These are phyloP conservation scores for Idaea aversata DNA, from an alignment of 2,888 invertebrate genomes.

Conservation along the genomic window DNA sequence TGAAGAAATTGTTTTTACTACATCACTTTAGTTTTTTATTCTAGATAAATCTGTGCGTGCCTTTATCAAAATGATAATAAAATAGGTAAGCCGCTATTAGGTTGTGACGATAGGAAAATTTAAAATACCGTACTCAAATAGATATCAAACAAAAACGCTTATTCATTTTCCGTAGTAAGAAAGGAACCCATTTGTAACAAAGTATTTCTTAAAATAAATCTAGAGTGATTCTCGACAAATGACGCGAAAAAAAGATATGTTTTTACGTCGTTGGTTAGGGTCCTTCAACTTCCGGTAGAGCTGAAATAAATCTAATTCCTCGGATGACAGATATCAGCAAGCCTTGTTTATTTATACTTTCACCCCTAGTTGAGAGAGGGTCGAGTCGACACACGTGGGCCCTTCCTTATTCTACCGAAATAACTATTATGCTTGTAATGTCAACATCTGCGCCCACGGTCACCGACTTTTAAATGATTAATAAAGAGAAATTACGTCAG, in stretches of 20 bases:
- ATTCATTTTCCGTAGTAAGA: slow-evolving; percentile 10
- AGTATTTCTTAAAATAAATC: slow-evolving; percentile 26
- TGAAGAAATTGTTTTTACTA: slow-evolving; percentile 35
- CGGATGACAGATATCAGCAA: slow-evolving; percentile 79
- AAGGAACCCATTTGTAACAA: slow-evolving; percentile 22
- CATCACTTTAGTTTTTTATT: not conserved
- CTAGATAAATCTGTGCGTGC: not conserved
- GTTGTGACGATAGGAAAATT: slow-evolving; percentile 1
- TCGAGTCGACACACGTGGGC: slow-evolving; percentile 59
- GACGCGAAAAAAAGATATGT: slow-evolving; percentile 31
- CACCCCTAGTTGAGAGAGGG: slow-evolving; percentile 60
- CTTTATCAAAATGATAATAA: slow-evolving; percentile 2
- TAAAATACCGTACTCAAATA: not conserved
- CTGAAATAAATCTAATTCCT: slow-evolving; percentile 78
- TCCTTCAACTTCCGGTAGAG: slow-evolving; percentile 72
- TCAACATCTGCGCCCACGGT: slow-evolving; percentile 48
- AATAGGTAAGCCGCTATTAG: not conserved
- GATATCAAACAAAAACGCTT: slow-evolving; percentile 15
- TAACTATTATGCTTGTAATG: slow-evolving; percentile 66
- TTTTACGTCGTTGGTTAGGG: slow-evolving; percentile 60
- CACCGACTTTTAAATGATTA: slow-evolving; percentile 24
- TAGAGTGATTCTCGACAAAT: slow-evolving; percentile 39
- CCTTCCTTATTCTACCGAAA: slow-evolving; percentile 63
- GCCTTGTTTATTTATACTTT: slow-evolving; percentile 79
- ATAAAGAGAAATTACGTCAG: slow-evolving; percentile 12